Evolutionary conservation across 2,888 invertebrate species (phyloP).

Genomic region (Drosophila merina): DNA sequence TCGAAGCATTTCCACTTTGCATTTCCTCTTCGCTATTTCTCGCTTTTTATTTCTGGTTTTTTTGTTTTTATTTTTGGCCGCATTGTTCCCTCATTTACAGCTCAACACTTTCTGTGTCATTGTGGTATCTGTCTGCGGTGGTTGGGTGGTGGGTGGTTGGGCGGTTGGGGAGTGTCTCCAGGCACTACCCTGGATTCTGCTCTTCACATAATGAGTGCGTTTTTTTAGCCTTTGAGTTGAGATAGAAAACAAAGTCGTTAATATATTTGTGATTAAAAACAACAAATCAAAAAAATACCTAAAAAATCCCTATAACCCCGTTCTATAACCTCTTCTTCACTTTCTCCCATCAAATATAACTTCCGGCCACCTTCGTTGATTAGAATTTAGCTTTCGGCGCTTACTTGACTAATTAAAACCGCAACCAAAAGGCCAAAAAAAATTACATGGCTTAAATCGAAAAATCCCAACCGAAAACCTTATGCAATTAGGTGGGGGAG

Average conservation of each 20-base stretch:
- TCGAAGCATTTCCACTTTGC: constrained; percentile 62
- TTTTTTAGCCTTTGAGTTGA: constrained; percentile 50
- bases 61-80: constrained; percentile 38
- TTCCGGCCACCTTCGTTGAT: constrained; percentile 6
- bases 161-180: constrained; percentile 43
- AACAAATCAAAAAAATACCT: too few relatives aligned
- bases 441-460: not conserved
- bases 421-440: not conserved
- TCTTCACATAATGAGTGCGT: constrained; percentile 81
- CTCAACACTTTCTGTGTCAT: constrained; percentile 76
- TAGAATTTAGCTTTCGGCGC: constrained; percentile 50
- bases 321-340: not conserved
- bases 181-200: constrained; percentile 66
- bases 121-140: constrained; percentile 62
- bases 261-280: too few relatives aligned
- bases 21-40: constrained; percentile 29
- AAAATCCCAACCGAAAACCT: constrained; percentile 17
- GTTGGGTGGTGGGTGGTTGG: constrained; percentile 5
- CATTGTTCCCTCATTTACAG: constrained; percentile 76
- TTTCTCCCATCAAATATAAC: constrained; percentile 9
- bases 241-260: not conserved
- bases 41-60: constrained; percentile 6
- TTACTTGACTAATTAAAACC: constrained; percentile 62
- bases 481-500: constrained; percentile 43
- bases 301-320: too few relatives aligned